Evolutionary conservation across 2,888 invertebrate genomes (phyloP), one percentile per base, ranked within the genome.

Genomic region (Apotomis betuletana): DNA sequence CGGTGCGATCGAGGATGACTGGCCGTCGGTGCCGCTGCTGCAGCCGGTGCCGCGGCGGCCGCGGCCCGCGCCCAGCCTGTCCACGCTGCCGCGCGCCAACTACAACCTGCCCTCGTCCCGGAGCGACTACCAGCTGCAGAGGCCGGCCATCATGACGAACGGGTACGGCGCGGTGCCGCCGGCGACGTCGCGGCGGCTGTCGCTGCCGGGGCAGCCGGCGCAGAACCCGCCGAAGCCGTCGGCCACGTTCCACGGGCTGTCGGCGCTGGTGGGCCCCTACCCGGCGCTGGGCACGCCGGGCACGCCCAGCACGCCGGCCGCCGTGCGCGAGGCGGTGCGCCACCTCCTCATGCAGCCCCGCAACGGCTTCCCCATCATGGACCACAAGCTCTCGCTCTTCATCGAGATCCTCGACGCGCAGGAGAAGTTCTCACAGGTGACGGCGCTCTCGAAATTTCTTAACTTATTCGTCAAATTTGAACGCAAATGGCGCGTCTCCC

Each of bases 351-450:
- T 94, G 79, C 95, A 96, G 86, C 95, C 96, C 12, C 92, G 96
- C 74, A 96, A 96, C 84, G 96, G 96, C 36, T 96, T 96, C 89
- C 95, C 96, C 81, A 95, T 96, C 84, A 95, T 96, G 91, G 96
- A 96, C 83, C 96, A 96, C 91, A 96, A 96, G 85, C 94, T 97
- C 83, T 95, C 96, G 58, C 94, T 97, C 63, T 96, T 97, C 91
- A 96, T 97, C 85, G 97, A 97, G 83, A 97, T 97, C 80, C 94
- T 97, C 87, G 96, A 96, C 86, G 96, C 96, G 69, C 97, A 97
- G 94, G 96, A 96, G 86, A 94, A 95, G 85, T 96, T 97, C 85
- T 96, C 96, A 84, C 96, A 97, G 96, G 97, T 97, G 84, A 70
- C 55, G 12, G 55, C 27, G 6, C 55, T 55, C 8, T 41, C 5